Conservation (phyloP, 2,113 vertebrate genomes). For the Bubalus kerabau region DNA sequence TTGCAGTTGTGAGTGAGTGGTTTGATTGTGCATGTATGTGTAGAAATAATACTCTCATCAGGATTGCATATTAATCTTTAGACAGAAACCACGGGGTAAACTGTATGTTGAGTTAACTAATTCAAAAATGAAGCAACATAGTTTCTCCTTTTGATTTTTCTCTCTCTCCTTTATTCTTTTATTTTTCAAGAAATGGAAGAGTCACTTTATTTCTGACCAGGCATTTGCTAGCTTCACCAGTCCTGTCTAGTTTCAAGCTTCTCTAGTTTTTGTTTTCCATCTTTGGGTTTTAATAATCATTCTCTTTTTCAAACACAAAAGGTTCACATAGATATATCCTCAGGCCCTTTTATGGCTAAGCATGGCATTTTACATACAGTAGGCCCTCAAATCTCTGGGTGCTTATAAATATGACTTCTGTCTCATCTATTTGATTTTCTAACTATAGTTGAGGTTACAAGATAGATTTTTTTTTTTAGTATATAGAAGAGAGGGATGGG, state of each 20-base stretch:
- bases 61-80: not conserved
- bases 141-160: conserved; percentile 12
- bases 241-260: not conserved
- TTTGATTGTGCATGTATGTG: not conserved
- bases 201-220: not conserved
- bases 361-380: not conserved
- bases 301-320: not conserved
- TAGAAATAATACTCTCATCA: not conserved
- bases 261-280: not conserved
- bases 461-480: not conserved
- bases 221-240: not conserved
- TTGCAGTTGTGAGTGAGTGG: not conserved
- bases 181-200: not conserved
- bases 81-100: not conserved
- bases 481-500: not conserved
- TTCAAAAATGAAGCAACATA: not conserved
- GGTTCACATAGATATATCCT: not conserved
- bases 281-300: not conserved
- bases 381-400: not conserved
- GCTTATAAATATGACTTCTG: not conserved
- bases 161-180: not conserved
- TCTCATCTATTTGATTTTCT: conserved; percentile 13
- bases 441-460: not conserved
- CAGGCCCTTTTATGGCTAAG: not conserved
- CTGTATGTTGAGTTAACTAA: not conserved